Evolutionary conservation across 2,113 vertebrate species (phyloP).

Genomic region (Siphamia tubifer): DNA sequence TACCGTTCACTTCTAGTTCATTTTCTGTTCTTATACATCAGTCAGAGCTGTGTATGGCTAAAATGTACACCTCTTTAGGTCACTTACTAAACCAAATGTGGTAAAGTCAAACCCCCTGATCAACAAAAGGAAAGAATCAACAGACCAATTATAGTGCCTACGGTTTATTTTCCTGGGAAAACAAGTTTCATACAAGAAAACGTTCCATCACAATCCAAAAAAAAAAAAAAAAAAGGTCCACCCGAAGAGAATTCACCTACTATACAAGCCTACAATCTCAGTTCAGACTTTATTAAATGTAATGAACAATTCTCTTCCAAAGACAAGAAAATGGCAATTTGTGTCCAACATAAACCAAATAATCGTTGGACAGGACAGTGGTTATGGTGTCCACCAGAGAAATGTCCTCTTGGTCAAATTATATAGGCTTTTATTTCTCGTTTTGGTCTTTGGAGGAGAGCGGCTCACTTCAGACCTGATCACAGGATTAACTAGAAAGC

Average conservation of each 20-base stretch:
- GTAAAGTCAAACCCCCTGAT: no score
- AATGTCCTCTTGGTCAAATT: constrained; percentile 34
- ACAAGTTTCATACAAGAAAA: constrained; percentile 68
- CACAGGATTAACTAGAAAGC: constrained; percentile 47
- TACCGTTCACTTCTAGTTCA: no score
- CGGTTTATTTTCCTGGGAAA: constrained; percentile 73
- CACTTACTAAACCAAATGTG: no score
- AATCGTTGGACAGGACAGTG: no score
- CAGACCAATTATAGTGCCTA: constrained; percentile 58
- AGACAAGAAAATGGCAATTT: background rate
- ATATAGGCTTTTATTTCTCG: constrained; percentile 21
- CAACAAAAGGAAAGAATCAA: background rate
- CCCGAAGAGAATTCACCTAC: constrained; percentile 29
- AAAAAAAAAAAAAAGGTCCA: constrained; percentile 61
- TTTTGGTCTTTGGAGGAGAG: constrained; percentile 42
- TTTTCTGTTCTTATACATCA: no score
- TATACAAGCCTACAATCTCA: constrained; percentile 50
- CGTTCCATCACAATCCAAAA: constrained; percentile 65
- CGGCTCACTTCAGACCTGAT: constrained; percentile 16
- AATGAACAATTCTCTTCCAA: constrained; percentile 40
- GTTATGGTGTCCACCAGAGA: no score
- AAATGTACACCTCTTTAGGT: no score
- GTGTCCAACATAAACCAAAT: background rate
- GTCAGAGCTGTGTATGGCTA: no score
- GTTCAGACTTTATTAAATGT: constrained; percentile 1